A percentile compares a stretch with the other conserved stretches of the same genome.
phyloP scores from a whole-genome alignment of 2,888 invertebrate genomes.

The Phyto melanocephala region DNA sequence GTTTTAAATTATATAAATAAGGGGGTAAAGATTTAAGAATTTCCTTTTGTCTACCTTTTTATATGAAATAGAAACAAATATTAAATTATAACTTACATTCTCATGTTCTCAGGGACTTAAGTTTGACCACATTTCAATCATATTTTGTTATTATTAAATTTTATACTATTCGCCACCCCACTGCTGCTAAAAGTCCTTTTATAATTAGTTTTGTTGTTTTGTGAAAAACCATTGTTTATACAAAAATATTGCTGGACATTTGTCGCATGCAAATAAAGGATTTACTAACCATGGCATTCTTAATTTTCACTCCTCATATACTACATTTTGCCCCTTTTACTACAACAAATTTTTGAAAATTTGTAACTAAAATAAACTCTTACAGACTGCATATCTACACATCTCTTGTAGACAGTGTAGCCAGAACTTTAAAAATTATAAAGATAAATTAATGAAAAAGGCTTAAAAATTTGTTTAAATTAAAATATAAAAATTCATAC shows the following conservation, averaged over 20 bases:
- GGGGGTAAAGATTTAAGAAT: too few species aligned
- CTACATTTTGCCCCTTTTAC: too few species aligned
- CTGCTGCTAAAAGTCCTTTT: not conserved
- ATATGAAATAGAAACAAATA: too few species aligned
- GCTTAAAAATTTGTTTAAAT: too few species aligned
- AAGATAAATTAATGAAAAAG: too few species aligned
- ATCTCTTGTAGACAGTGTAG: too few species aligned
- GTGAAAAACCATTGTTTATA: conserved; percentile 14
- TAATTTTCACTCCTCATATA: not conserved
- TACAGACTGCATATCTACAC: not conserved
- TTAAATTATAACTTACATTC: conserved; percentile 23
- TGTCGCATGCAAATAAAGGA: conserved; percentile 53
- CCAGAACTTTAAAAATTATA: too few species aligned
- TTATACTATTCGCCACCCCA: not conserved
- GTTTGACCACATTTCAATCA: conserved; percentile 43
- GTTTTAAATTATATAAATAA: too few species aligned
- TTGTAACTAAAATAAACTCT: conserved; percentile 54
- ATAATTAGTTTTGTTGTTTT: conserved; percentile 59
- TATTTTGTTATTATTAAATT: conserved; percentile 57
- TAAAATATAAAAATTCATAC: too few species aligned
- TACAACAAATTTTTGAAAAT: conserved; percentile 43
- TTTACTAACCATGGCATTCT: not conserved
- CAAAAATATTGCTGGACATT: conserved; percentile 42
- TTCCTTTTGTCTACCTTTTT: too few species aligned
- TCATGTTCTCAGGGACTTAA: not conserved